Percentiles rank a stretch among this genome's conserved stretches.
Conservation (phyloP, 2,797 vertebrate species). For the Pseudochromis fuscus region DNA sequence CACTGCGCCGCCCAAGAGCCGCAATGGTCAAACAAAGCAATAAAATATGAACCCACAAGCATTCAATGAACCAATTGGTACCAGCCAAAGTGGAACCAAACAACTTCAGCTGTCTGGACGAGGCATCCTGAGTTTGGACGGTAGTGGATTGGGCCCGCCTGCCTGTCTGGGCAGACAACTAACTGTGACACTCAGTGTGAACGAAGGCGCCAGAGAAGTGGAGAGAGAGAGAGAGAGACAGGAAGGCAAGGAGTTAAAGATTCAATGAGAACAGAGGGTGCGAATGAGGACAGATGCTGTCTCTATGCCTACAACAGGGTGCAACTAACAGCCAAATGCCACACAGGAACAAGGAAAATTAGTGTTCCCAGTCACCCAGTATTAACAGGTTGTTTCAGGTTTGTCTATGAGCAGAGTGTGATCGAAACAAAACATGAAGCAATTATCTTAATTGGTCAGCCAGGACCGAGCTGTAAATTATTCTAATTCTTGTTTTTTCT, state of each 20-base stretch:
- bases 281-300: constrained; percentile 61
- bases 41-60: constrained; percentile 69
- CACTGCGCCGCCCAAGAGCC: constrained; percentile 47
- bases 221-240: constrained; percentile 32
- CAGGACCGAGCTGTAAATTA: constrained; percentile 34
- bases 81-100: constrained; percentile 63
- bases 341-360: constrained; percentile 62
- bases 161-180: constrained; percentile 63
- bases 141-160: constrained; percentile 48
- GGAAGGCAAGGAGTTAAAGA: constrained; percentile 53
- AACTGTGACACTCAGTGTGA: constrained; percentile 56
- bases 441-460: constrained; percentile 40
- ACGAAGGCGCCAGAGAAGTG: constrained; percentile 55
- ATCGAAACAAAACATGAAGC: constrained; percentile 42
- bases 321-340: constrained; percentile 53
- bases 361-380: constrained; percentile 49
- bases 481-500: constrained; percentile 1
- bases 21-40: constrained; percentile 49
- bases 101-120: constrained; percentile 59
- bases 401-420: constrained; percentile 15
- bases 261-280: constrained; percentile 36
- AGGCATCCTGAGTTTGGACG: constrained; percentile 57
- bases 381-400: constrained; percentile 50
- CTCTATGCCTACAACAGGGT: constrained; percentile 48
- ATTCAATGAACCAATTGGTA: constrained; percentile 50